These are phyloP conservation scores for Standfussiana lucernea DNA, from an alignment of 2,888 invertebrate genomes.

Conservation along the genomic window DNA sequence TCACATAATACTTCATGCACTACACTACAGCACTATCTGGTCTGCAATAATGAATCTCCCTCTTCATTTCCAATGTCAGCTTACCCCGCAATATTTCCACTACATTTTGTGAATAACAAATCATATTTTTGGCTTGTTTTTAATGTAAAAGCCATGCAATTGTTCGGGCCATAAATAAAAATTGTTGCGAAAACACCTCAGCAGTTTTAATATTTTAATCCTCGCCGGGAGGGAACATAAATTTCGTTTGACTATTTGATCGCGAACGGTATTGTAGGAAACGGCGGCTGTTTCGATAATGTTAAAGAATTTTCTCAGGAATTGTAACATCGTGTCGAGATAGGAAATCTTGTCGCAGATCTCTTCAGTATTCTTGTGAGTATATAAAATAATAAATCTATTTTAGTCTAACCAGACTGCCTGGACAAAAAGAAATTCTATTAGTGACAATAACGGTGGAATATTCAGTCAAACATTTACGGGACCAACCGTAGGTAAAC, in stretches of 20 bases:
- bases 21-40: conserved; percentile 8
- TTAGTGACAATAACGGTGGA: neutral
- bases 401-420: neutral
- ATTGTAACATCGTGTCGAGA: conserved; percentile 1
- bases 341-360: conserved; percentile 5
- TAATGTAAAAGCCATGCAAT: conserved; percentile 80
- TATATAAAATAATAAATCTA: neutral
- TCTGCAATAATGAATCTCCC: conserved; percentile 26
- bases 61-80: conserved; percentile 49
- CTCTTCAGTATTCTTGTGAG: neutral
- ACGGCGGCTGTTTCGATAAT: conserved; percentile 65
- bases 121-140: conserved; percentile 76
- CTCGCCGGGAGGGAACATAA: conserved; percentile 79
- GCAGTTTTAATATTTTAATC: conserved; percentile 88
- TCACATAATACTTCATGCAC: neutral
- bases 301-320: conserved; percentile 52
- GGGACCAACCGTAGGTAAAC: neutral
- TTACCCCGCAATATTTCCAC: conserved; percentile 68
- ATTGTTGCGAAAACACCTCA: conserved; percentile 84
- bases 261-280: conserved; percentile 61
- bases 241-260: conserved; percentile 83
- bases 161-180: conserved; percentile 85
- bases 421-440: neutral
- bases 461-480: neutral
- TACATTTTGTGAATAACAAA: conserved; percentile 80